A percentile compares a stretch with the other conserved stretches of the same genome.
phyloP scores from a whole-genome alignment of 2,888 invertebrate genomes.

The Cynaeus angustus region DNA sequence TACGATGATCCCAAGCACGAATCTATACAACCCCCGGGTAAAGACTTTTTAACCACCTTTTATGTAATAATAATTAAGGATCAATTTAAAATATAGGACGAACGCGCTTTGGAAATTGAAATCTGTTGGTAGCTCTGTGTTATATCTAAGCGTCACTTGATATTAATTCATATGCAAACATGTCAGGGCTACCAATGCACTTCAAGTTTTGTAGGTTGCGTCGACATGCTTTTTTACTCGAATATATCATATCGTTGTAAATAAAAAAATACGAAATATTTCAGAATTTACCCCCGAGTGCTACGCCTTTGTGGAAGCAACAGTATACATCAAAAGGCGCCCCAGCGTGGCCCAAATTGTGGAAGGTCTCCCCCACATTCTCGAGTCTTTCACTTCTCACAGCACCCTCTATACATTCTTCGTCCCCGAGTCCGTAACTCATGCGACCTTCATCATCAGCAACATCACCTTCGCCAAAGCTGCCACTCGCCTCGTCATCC shows the following conservation, averaged over 20 bases:
- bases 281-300: conserved; percentile 78
- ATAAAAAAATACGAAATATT: too few relatives aligned
- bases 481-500: conserved; percentile 65
- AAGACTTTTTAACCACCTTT: too few relatives aligned
- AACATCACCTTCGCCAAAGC: conserved; percentile 58
- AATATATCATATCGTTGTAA: too few relatives aligned
- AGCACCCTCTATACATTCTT: conserved; percentile 65
- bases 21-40: conserved; percentile 84
- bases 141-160: too few relatives aligned
- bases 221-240: too few relatives aligned
- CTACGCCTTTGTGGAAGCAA: conserved; percentile 70
- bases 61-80: too few relatives aligned
- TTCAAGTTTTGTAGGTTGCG: too few relatives aligned
- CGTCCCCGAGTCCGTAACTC: conserved; percentile 62
- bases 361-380: conserved; percentile 54
- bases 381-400: conserved; percentile 52
- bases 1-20: conserved; percentile 84
- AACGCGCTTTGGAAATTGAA: too few relatives aligned
- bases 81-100: too few relatives aligned
- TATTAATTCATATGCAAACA: too few relatives aligned
- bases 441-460: conserved; percentile 60
- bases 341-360: conserved; percentile 58
- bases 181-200: too few relatives aligned
- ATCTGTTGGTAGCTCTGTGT: conserved; percentile 39
- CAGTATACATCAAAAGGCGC: conserved; percentile 58